phyloP scores from a whole-genome alignment of 64 coral and sea anemone species.

The Stichodactyla helianthus region DNA sequence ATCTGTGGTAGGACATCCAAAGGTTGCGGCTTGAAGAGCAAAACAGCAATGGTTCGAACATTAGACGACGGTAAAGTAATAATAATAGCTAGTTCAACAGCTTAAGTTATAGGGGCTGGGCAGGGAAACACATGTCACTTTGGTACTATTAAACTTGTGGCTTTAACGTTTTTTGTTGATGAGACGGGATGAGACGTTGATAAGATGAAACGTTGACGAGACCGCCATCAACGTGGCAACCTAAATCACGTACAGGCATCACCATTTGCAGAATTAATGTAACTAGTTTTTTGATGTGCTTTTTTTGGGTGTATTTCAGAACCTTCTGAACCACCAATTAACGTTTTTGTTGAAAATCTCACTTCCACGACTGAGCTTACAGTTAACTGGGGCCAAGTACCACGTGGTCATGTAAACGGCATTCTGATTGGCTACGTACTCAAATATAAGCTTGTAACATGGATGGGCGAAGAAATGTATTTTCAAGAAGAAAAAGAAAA shows the following conservation, averaged over 20 bases:
- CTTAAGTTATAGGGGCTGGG: no score
- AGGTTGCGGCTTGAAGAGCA: constrained; percentile 18
- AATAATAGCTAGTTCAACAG: no score
- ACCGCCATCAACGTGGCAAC: no score
- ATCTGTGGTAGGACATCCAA: constrained; percentile 40
- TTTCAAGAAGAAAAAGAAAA: not conserved
- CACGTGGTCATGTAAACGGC: constrained; percentile 32
- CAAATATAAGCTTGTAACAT: constrained; percentile 31
- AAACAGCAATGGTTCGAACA: constrained; percentile 5
- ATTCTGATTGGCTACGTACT: constrained; percentile 50
- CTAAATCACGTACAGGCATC: no score
- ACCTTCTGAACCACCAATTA: constrained; percentile 38
- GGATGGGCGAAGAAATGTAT: constrained; percentile 5
- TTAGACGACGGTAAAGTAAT: constrained; percentile 32
- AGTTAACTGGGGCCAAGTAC: constrained; percentile 46
- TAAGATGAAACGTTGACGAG: no score
- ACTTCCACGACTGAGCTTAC: constrained; percentile 5
- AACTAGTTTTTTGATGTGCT: not conserved
- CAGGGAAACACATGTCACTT: no score
- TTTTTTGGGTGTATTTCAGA: constrained; percentile 9
- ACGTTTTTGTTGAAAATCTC: constrained; percentile 7
- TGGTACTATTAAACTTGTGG: no score
- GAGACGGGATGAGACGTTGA: no score
- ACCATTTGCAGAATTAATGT: no score
- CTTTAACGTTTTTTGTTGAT: no score